These are phyloP conservation scores for Sebastes reedi DNA, from an alignment of 2,797 vertebrate genomes.

Conservation along the genomic window DNA sequence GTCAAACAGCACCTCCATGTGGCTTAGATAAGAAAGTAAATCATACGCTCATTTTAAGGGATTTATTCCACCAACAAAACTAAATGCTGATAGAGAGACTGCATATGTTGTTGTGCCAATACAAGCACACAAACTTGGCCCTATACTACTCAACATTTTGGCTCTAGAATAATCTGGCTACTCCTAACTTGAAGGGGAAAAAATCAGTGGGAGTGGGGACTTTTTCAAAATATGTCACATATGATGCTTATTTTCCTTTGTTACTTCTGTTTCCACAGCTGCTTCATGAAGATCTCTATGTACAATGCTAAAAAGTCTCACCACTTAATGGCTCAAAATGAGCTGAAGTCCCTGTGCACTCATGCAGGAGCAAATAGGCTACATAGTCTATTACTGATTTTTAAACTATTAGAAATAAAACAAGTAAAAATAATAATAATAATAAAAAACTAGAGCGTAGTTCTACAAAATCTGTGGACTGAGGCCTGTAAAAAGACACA, in stretches of 20 bases:
- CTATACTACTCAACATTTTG: neutral
- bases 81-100: neutral
- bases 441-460: neutral
- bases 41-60: neutral
- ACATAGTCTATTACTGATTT: neutral
- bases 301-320: neutral
- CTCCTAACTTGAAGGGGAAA: neutral
- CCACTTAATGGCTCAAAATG: neutral
- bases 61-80: neutral
- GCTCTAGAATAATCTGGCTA: neutral
- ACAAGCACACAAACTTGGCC: neutral
- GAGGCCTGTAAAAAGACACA: neutral
- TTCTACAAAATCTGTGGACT: too few relatives aligned
- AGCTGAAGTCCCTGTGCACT: neutral
- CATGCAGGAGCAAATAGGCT: neutral
- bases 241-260: neutral
- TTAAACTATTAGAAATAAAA: neutral
- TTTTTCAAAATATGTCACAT: neutral
- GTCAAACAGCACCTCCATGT: conserved; percentile 19
- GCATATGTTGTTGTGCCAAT: neutral
- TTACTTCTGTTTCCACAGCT: neutral
- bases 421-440: neutral
- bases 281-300: neutral
- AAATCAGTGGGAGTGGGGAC: neutral
- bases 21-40: neutral